phyloP scores from a whole-genome alignment of 1,140 invertebrate genomes.

The Meloidogyne floridensis region DNA sequence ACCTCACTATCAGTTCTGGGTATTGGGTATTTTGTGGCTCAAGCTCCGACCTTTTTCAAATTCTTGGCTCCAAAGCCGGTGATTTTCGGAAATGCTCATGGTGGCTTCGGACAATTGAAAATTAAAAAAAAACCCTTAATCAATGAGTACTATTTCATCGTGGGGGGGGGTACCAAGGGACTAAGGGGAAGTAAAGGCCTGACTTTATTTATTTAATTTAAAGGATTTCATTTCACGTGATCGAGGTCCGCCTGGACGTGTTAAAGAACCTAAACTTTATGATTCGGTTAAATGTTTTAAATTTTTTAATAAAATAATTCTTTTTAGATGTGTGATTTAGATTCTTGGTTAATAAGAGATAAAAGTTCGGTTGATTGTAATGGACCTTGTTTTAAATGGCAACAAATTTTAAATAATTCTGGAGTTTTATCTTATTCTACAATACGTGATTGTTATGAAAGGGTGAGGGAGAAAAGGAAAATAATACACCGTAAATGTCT shows the following conservation, averaged over 20 bases:
- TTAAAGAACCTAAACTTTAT: conserved; percentile 44
- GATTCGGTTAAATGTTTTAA: conserved; percentile 28
- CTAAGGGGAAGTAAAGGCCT: too few relatives aligned
- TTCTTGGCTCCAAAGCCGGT: too few relatives aligned
- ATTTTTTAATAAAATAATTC: neutral
- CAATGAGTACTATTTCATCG: too few relatives aligned
- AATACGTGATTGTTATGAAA: conserved; percentile 43
- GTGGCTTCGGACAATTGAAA: too few relatives aligned
- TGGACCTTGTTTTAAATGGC: conserved; percentile 56
- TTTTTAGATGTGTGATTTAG: conserved; percentile 50
- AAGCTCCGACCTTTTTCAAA: too few relatives aligned
- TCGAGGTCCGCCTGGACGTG: conserved; percentile 43
- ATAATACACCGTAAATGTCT: too few relatives aligned
- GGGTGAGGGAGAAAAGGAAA: neutral
- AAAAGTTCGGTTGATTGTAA: conserved; percentile 51
- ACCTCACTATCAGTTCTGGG: too few relatives aligned
- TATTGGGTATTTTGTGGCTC: too few relatives aligned
- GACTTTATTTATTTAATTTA: neutral
- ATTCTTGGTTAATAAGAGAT: conserved; percentile 51
- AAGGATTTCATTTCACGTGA: conserved; percentile 52
- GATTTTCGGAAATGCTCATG: too few relatives aligned
- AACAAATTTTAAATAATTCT: conserved; percentile 54
- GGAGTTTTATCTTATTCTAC: conserved; percentile 44
- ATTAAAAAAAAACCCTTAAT: too few relatives aligned
- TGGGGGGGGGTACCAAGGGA: too few relatives aligned